Percentiles rank a stretch among this genome's conserved stretches.
These are phyloP conservation scores for Chrysina gloriosa DNA, from an alignment of 2,888 invertebrate genomes.

Conservation along the genomic window DNA sequence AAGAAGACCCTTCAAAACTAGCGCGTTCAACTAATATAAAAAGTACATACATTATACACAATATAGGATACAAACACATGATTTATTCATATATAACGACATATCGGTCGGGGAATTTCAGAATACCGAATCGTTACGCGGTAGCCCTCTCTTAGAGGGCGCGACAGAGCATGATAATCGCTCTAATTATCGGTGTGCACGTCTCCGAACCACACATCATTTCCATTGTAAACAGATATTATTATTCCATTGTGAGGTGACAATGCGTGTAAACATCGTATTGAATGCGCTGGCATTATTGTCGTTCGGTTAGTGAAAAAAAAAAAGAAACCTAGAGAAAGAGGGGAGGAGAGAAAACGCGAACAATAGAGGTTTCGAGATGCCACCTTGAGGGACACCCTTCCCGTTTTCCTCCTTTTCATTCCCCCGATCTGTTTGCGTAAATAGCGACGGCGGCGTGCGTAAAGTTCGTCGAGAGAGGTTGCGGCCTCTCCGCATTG, in stretches of 20 bases:
- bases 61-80: constrained; percentile 4
- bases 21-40: constrained; percentile 18
- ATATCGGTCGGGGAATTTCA: constrained; percentile 30
- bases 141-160: constrained; percentile 47
- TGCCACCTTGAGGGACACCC: constrained; percentile 40
- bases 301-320: too few species aligned
- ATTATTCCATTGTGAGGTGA: constrained; percentile 58
- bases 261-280: constrained; percentile 61
- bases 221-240: constrained; percentile 58
- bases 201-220: constrained; percentile 55
- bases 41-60: not conserved
- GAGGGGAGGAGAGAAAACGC: constrained; percentile 23
- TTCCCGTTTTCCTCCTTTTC: constrained; percentile 12
- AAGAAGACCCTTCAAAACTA: not conserved
- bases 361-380: constrained; percentile 36
- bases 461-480: constrained; percentile 16
- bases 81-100: constrained; percentile 29
- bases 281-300: constrained; percentile 51
- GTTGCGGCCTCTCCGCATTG: constrained; percentile 27
- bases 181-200: constrained; percentile 59
- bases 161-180: constrained; percentile 62
- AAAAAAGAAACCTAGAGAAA: too few species aligned
- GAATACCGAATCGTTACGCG: constrained; percentile 21
- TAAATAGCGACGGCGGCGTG: not conserved
- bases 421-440: not conserved